phyloP scores from a whole-genome alignment of 2,888 invertebrate species.

The Pristionchus arcanus region DNA sequence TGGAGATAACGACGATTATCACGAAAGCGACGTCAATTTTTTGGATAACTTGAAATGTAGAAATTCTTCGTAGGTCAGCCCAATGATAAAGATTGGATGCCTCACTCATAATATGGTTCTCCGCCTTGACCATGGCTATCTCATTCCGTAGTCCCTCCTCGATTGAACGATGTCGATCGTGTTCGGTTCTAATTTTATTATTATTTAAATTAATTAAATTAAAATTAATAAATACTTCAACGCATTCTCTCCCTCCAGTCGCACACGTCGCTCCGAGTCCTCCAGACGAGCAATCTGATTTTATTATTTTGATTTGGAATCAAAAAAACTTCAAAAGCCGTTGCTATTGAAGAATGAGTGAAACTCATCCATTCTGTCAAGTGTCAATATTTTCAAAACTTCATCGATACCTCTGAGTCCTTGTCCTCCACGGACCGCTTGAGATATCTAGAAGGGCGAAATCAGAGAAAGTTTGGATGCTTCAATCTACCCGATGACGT shows the following conservation, averaged over 20 bases:
- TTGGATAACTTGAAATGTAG: too few relatives aligned
- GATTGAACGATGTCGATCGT: slow-evolving; percentile 8
- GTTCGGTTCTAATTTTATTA: not conserved
- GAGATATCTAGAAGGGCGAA: not conserved
- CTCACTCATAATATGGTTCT: slow-evolving; percentile 54
- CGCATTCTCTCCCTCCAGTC: slow-evolving; percentile 38
- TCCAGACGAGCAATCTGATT: slow-evolving; percentile 52
- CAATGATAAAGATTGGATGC: not conserved
- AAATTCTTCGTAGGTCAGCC: too few relatives aligned
- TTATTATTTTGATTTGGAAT: too few relatives aligned
- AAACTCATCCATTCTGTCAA: not conserved
- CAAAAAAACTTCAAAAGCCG: too few relatives aligned
- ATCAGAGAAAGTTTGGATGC: slow-evolving; percentile 32
- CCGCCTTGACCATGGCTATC: slow-evolving; percentile 52
- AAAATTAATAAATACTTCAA: not conserved
- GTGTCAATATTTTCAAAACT: not conserved
- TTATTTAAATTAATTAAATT: not conserved
- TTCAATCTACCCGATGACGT: slow-evolving; percentile 63
- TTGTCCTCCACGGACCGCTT: slow-evolving; percentile 52
- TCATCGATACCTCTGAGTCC: slow-evolving; percentile 36
- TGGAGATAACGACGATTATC: not conserved
- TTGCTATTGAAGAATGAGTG: not conserved
- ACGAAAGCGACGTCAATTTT: not conserved
- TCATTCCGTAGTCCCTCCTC: slow-evolving; percentile 51
- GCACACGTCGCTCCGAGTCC: not conserved